Evolutionary conservation across 2,113 vertebrate species (phyloP).

Genomic region (Bungarus multicinctus): DNA sequence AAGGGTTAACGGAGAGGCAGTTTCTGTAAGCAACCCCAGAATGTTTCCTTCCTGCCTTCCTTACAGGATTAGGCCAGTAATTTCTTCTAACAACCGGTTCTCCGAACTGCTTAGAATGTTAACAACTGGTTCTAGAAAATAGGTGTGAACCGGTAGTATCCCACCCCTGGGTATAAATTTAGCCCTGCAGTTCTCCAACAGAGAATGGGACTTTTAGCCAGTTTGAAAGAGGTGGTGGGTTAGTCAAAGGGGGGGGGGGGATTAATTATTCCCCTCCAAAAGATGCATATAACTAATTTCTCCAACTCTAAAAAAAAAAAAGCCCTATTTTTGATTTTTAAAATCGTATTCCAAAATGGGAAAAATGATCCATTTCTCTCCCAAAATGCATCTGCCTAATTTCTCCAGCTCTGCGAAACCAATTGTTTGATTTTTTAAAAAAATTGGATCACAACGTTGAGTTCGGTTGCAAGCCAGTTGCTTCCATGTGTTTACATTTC

Average conservation of each 20-base stretch:
- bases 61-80: too few species aligned
- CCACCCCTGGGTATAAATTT: constrained; percentile 39
- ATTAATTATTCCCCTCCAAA: not conserved
- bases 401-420: not conserved
- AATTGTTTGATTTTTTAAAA: not conserved
- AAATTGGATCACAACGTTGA: not conserved
- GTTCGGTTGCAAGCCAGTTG: not conserved
- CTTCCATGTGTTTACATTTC: not conserved
- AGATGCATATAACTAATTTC: not conserved
- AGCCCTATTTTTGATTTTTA: not conserved
- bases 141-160: too few species aligned
- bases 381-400: not conserved
- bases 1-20: too few species aligned
- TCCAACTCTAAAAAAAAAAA: not conserved
- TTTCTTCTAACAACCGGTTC: too few species aligned
- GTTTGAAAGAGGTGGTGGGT: not conserved
- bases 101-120: too few species aligned
- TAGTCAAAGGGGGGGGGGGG: not conserved
- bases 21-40: too few species aligned
- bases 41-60: too few species aligned
- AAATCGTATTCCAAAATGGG: not conserved
- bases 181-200: not conserved
- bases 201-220: not conserved
- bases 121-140: too few species aligned
- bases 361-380: too few species aligned